Percentiles rank a stretch among this genome's conserved stretches.
Conservation (phyloP, 2,888 invertebrate species). For the Lobophora halterata region DNA sequence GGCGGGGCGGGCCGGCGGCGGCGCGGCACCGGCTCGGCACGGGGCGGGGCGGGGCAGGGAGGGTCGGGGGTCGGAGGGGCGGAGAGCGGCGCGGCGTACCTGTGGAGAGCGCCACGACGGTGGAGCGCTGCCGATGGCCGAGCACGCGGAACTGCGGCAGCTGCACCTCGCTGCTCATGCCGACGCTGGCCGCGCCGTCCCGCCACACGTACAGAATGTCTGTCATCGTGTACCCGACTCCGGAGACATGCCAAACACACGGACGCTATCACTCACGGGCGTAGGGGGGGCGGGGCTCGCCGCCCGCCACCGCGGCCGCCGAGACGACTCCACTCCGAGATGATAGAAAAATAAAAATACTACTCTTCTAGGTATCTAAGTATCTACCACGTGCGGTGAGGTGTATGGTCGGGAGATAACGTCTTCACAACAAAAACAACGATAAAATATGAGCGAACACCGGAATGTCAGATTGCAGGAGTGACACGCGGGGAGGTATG, state of each 20-base stretch:
- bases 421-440: too few species aligned
- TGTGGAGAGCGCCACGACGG: conserved; percentile 94
- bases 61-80: conserved; percentile 14
- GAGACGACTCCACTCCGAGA: conserved; percentile 31
- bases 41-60: conserved; percentile 12
- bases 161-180: conserved; percentile 94
- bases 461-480: background rate
- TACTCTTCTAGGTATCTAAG: conserved; percentile 25
- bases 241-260: conserved; percentile 69
- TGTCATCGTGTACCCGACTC: conserved; percentile 96
- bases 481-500: conserved; percentile 12
- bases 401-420: too few species aligned
- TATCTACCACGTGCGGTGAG: conserved; percentile 26
- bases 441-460: background rate
- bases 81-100: conserved; percentile 76
- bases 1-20: conserved; percentile 30
- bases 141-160: conserved; percentile 96
- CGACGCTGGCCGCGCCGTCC: conserved; percentile 92
- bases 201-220: conserved; percentile 95
- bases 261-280: conserved; percentile 63
- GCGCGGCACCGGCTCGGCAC: conserved; percentile 13
- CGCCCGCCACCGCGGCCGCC: conserved; percentile 16
- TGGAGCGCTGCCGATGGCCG: conserved; percentile 94
- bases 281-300: too few species aligned
- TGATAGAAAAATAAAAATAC: conserved; percentile 35